Base-by-base conservation (phyloP, 2,797 vertebrate genomes). In the Molossus alvarezi region DNA sequence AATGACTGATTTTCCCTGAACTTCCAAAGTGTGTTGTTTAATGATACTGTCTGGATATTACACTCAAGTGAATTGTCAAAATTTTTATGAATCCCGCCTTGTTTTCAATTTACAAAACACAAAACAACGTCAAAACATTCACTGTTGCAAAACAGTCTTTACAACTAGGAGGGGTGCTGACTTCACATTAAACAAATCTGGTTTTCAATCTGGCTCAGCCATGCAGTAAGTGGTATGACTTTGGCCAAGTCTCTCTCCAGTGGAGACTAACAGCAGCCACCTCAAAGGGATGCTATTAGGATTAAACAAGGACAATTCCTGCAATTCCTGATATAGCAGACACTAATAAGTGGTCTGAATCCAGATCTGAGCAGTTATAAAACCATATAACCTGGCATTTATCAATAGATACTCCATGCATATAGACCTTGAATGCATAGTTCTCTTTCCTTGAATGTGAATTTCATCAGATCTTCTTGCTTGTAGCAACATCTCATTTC, bases 61-160 rank as follows among this genome's bases (percentile, higher is more conserved):
- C 10, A 94, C 64, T 71, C 73, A 83, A 91, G 37, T 76, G 33
- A 73, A 73, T 58, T 85, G 62, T 88, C 67, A 92, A 97, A 92
- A 79, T 65, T 93, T 81, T 87, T 95, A 53, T 87, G 60, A 91
- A 88, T 27, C 27, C 13, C 71, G 86, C 89, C 55, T 95, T 80
- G 79, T 33, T 89, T 65, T 95, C 48, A 94, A 87, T 94, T 76
- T 90, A 51, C 64, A 95, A 92, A 90, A 88, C 25, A 95, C 23
- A 81, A 92, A 93, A 90, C 62, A 13, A 83, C 25, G 60, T 65
- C 51, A 94, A 88, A 96, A 88, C 25, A 64, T 85, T 91, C 69
- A 82, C 5, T 71, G 72, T 57, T 91, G 29, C 60, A 92, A 92
- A 90, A 88, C 3, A 45, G 18, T 48, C 85, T 81, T 90, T 94